A percentile compares a stretch with the other conserved stretches of the same genome.
Conservation (phyloP, 2,888 invertebrate genomes). For the Nymphalis c-album region DNA sequence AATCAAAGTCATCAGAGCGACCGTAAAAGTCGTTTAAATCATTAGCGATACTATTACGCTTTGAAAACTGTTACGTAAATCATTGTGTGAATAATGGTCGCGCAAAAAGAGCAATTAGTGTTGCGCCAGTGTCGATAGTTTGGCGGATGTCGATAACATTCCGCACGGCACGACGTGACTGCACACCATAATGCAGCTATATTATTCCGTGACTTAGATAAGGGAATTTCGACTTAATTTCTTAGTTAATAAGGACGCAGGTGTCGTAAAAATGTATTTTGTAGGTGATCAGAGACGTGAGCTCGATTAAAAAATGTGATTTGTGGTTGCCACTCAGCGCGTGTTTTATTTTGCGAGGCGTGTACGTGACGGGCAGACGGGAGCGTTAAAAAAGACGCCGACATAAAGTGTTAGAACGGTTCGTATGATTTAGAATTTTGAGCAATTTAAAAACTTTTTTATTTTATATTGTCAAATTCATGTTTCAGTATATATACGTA, state of each 20-base stretch:
- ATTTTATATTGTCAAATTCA: constrained; percentile 6
- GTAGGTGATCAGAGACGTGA: constrained; percentile 62
- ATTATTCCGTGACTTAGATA: constrained; percentile 31
- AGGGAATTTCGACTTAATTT: constrained; percentile 48
- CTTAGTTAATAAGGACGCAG: constrained; percentile 38
- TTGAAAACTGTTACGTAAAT: constrained; percentile 64
- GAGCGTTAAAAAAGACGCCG: constrained; percentile 49
- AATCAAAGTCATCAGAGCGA: constrained; percentile 69
- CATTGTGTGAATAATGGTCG: constrained; percentile 69
- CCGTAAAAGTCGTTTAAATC: constrained; percentile 66
- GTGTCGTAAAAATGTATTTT: constrained; percentile 38
- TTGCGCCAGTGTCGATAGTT: constrained; percentile 75
- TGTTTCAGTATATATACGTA: background rate
- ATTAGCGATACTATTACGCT: constrained; percentile 69
- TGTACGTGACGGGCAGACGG: constrained; percentile 68
- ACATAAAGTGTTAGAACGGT: constrained; percentile 23
- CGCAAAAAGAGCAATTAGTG: constrained; percentile 77
- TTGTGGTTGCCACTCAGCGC: constrained; percentile 74
- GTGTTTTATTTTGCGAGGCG: constrained; percentile 75
- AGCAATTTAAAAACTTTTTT: constrained; percentile 27
- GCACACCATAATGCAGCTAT: constrained; percentile 65
- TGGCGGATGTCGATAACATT: constrained; percentile 77
- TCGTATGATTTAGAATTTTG: constrained; percentile 38
- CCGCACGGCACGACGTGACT: constrained; percentile 70
- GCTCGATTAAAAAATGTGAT: constrained; percentile 81